Conservation (phyloP, 2,888 invertebrate genomes). For the Chrysomela aeneicollis region DNA sequence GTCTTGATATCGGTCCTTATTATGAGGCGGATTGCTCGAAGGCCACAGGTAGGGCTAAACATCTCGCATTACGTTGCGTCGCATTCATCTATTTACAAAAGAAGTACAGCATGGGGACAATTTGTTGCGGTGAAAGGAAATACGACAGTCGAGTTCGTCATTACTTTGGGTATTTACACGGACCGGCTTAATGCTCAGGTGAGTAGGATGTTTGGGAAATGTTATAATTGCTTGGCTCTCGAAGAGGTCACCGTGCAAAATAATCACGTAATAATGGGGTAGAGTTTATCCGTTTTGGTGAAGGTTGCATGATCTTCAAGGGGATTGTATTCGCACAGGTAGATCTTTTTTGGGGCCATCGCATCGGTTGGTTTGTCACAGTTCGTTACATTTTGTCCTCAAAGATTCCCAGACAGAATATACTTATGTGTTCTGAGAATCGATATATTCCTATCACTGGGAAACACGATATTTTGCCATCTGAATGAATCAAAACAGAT, state of each 20-base stretch:
- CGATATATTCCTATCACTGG: too few relatives aligned
- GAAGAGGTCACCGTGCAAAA: constrained; percentile 20
- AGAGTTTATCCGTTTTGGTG: constrained; percentile 21
- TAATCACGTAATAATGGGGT: constrained; percentile 38
- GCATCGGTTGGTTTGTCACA: background rate
- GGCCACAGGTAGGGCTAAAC: constrained; percentile 54
- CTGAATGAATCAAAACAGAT: too few relatives aligned
- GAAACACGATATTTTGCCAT: too few relatives aligned
- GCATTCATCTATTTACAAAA: constrained; percentile 55
- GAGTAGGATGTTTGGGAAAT: background rate
- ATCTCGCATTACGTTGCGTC: constrained; percentile 59
- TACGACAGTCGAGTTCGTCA: constrained; percentile 34
- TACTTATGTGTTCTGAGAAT: too few relatives aligned
- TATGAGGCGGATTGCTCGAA: constrained; percentile 52
- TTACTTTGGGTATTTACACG: background rate
- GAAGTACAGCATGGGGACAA: constrained; percentile 55
- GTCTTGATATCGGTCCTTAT: constrained; percentile 57
- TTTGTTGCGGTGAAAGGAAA: constrained; percentile 60
- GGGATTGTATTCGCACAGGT: constrained; percentile 11
- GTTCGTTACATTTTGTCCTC: background rate
- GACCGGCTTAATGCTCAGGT: constrained; percentile 5
- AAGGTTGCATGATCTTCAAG: constrained; percentile 21
- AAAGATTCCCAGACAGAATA: background rate
- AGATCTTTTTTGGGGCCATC: background rate
- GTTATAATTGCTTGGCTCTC: background rate